Evolutionary conservation across 2,888 invertebrate genomes (phyloP).

Genomic region (Meteorus cinctellus): DNA sequence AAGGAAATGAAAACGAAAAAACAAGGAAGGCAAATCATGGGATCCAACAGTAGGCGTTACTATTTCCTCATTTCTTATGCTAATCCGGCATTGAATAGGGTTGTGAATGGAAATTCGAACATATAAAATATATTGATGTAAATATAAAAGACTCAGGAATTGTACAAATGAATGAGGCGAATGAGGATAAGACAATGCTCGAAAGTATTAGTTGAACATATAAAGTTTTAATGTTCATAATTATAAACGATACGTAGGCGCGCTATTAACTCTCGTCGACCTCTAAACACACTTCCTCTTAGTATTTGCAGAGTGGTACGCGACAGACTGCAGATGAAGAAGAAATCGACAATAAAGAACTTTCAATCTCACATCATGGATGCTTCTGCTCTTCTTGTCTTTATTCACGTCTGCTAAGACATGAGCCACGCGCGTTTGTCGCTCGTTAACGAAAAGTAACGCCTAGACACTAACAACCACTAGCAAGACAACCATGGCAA

Average conservation of each 20-base stretch:
- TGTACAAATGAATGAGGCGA: slow-evolving; percentile 19
- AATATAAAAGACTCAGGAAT: slow-evolving; percentile 4
- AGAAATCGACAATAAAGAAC: background rate
- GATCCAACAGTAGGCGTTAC: background rate
- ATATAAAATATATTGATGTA: slow-evolving; percentile 39
- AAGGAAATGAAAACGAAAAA: background rate
- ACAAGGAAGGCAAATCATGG: background rate
- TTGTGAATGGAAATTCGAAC: slow-evolving; percentile 18
- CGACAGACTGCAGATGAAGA: background rate
- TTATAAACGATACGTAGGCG: slow-evolving; percentile 60
- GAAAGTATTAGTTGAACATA: background rate
- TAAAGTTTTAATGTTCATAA: slow-evolving; percentile 31
- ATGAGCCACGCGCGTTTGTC: slow-evolving; percentile 48
- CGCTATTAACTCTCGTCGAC: slow-evolving; percentile 61
- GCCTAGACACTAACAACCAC: slow-evolving; percentile 46
- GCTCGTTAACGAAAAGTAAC: slow-evolving; percentile 53
- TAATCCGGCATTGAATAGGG: slow-evolving; percentile 40
- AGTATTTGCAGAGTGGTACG: background rate
- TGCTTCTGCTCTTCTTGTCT: background rate
- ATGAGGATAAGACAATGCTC: slow-evolving; percentile 12
- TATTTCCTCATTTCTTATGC: slow-evolving; percentile 41
- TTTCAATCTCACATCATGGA: slow-evolving; percentile 2
- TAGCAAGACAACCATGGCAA: slow-evolving; percentile 11
- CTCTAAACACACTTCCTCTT: background rate
- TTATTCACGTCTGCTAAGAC: slow-evolving; percentile 15